Evolutionary conservation across 2,113 vertebrate species (phyloP), one percentile per base, ranked within the genome.

Genomic region (Pelecanus crispus): DNA sequence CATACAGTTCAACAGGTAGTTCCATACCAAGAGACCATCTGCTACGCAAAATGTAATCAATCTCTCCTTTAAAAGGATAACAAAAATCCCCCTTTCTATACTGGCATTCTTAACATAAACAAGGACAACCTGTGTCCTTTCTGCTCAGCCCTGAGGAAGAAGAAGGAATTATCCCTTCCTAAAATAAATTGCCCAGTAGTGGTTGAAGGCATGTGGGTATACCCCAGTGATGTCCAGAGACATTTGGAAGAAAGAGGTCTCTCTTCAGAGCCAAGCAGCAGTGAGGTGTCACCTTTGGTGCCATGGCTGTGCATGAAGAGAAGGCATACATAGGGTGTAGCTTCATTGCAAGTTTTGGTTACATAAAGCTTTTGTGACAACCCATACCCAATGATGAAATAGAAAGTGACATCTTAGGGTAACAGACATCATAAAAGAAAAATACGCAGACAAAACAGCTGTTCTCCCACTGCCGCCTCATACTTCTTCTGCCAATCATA

Each of bases 21-120:
- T 73, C 50, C 86, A 94, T 90, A 92, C 65, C 83, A 97, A 97
- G 90, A 96, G 21, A 81, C 79, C 95, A 97, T 97, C 95, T 97
- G 95, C 38, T 89, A 77, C 59, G 34, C 50, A 66, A 97, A 96
- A 78, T 38, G 45, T 81, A 94, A 95, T 63, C 50, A 86, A 86
- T 83, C 58, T 94, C 47, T 58, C 59, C 52, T 92, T 96, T 68
- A 71, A 88, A 96, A 91, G 67, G 50, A 62, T 78, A 89, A 87
- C 28, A 81, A 81, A 88, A 36, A 42, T 75, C 26, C 1, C 4
- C 17, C 10, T 50, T 85, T 88, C 72, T 49, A 13, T n/a, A 61
- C 11, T 61, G 74, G 10, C 62, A 78, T 21, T 94, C 24, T 45
- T 66, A 88, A 89, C 18, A 73, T 34, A 66, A 87, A 44, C 65